Evolutionary conservation across 2,888 invertebrate genomes (phyloP).

Genomic region (Ligdia adustata): DNA sequence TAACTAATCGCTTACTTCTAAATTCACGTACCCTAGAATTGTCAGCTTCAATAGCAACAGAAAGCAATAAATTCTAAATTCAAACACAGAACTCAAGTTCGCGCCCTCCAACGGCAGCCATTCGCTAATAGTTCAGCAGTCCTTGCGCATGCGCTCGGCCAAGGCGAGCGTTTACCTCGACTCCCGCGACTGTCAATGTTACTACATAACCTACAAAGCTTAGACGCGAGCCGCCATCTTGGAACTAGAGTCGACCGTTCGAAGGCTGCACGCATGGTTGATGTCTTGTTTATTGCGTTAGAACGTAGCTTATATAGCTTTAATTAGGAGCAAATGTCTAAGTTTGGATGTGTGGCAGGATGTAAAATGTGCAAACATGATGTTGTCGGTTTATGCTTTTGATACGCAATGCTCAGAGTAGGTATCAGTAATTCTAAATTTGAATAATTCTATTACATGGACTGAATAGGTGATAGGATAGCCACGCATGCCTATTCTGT

Average conservation of each 20-base stretch:
- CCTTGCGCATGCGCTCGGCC: constrained; percentile 70
- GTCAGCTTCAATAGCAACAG: neutral
- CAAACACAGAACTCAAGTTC: constrained; percentile 49
- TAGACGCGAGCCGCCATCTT: constrained; percentile 57
- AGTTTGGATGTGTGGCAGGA: constrained; percentile 16
- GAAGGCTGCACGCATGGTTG: constrained; percentile 46
- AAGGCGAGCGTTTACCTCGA: constrained; percentile 65
- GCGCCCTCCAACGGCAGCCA: constrained; percentile 57
- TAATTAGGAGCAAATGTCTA: constrained; percentile 16
- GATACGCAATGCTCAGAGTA: too few species aligned
- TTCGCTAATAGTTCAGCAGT: constrained; percentile 45
- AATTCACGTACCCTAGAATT: neutral
- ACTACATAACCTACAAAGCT: constrained; percentile 68
- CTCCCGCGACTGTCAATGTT: constrained; percentile 74
- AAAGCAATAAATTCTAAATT: constrained; percentile 16
- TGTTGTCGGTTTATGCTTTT: too few species aligned
- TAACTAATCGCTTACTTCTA: too few species aligned
- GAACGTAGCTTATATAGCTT: constrained; percentile 15
- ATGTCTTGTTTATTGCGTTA: constrained; percentile 23
- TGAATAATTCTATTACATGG: too few species aligned
- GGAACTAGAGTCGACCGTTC: constrained; percentile 50
- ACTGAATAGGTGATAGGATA: too few species aligned
- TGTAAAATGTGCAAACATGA: constrained; percentile 2
- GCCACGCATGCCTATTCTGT: too few species aligned
- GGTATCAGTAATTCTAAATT: too few species aligned